Base-by-base conservation (phyloP, 2,888 invertebrate genomes). In the Acleris cristana region DNA sequence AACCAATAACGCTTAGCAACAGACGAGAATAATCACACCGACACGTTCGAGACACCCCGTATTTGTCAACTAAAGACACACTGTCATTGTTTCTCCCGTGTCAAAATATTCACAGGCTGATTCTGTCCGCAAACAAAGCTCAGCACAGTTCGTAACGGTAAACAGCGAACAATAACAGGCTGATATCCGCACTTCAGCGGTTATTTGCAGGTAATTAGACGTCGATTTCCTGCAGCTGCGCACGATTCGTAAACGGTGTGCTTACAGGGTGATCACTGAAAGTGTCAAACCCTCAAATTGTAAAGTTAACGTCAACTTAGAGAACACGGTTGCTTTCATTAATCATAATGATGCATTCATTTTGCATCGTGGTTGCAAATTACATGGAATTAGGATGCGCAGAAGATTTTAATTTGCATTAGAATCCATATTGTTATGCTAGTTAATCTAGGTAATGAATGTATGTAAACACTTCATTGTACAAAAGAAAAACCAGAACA, bases 191-290 rank as follows among this genome's bases (percentile, higher is more conserved):
- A 56, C 16, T 65, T 65, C 51, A 56, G 65, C 30, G 21, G 48
- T 48, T 48, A 48, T 48, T 48, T 48, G 18, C 48, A n/a, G 48
- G 48, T 51, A 60, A 60, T 60, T 60, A 48, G 45, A 23, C 12
- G 51, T 58, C 58, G 63, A 67, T 67, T 63, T 67, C 67, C 63
- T 67, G 67, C 67, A 67, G 53, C 67, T 63, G 67, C 57, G 18
- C 48, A 30, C 10, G 54, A 52, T 19, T 67, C 19, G 51, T 40
- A 40, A 49, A 51, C 19, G 26, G 51, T 59, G 58, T 58, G 19
- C 30, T 60, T 60, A 51, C 49, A 60, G 59, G 51, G 34, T 60
- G 58, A 45, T 57, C 10, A 16, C 51, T 51, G 59, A 60, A 59
- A 60, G 52, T 23, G 23, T 40, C 40, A 40, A 34, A 34, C 34